These are phyloP conservation scores for Copidosoma aretas DNA, from an alignment of 2,888 invertebrate genomes.

Conservation along the genomic window DNA sequence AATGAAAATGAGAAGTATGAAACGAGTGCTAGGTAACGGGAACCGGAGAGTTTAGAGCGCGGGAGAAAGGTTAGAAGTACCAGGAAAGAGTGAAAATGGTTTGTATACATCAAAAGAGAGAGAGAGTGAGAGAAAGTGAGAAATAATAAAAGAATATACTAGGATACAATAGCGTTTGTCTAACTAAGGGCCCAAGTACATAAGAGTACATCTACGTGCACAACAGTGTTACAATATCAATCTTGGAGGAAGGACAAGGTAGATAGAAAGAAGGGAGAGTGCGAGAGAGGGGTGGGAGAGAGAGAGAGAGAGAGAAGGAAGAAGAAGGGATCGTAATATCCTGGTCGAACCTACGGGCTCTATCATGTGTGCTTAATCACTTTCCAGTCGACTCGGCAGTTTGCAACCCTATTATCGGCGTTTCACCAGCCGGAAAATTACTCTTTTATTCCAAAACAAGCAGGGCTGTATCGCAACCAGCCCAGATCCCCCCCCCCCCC, in stretches of 20 bases:
- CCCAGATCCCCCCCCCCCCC: not conserved
- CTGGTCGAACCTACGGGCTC: slow-evolving; percentile 59
- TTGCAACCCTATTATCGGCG: slow-evolving; percentile 62
- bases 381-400: slow-evolving; percentile 62
- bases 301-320: slow-evolving; percentile 14
- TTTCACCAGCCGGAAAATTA: slow-evolving; percentile 62
- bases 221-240: too few species aligned
- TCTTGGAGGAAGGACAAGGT: not conserved
- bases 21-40: too few species aligned
- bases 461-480: not conserved
- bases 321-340: slow-evolving; percentile 52
- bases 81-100: too few species aligned
- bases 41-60: too few species aligned
- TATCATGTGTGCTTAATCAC: slow-evolving; percentile 63
- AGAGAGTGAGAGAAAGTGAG: not conserved
- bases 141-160: too few species aligned
- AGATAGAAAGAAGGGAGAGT: not conserved
- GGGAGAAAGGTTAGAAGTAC: too few species aligned
- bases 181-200: too few species aligned
- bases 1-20: too few species aligned
- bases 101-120: not conserved
- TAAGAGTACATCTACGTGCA: too few species aligned
- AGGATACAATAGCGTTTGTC: too few species aligned
- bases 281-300: slow-evolving; percentile 10
- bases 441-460: slow-evolving; percentile 56